Conservation (phyloP, 1,140 invertebrate genomes). For the Zaprionus gabonicus region DNA sequence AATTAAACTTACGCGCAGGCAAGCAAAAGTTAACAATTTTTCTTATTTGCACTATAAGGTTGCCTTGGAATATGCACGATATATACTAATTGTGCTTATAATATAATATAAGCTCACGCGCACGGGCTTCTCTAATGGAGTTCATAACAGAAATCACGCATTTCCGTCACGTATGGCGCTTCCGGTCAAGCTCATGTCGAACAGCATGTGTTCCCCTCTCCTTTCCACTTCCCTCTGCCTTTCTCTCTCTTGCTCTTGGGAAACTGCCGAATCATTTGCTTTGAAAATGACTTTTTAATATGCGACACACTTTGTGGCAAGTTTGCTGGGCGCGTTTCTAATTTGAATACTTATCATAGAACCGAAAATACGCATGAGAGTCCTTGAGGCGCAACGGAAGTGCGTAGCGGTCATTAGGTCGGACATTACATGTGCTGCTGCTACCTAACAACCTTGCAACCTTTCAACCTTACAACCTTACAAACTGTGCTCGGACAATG, state of each 20-base stretch:
- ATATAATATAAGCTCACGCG: neutral
- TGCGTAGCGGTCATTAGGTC: slow-evolving; percentile 73
- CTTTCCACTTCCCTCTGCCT: neutral
- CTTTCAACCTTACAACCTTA: neutral
- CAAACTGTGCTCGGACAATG: slow-evolving; percentile 26
- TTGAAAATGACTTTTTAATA: slow-evolving; percentile 82
- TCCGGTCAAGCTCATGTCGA: slow-evolving; percentile 73
- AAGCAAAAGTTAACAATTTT: slow-evolving; percentile 23
- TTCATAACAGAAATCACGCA: slow-evolving; percentile 70
- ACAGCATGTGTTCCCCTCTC: slow-evolving; percentile 62
- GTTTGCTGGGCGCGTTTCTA: slow-evolving; percentile 20
- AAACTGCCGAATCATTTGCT: slow-evolving; percentile 78
- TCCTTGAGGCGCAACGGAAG: slow-evolving; percentile 66
- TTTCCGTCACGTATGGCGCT: slow-evolving; percentile 77
- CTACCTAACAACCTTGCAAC: neutral
- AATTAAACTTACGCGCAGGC: slow-evolving; percentile 24
- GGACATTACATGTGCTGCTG: slow-evolving; percentile 50
- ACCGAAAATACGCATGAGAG: slow-evolving; percentile 56
- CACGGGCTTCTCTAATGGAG: slow-evolving; percentile 24
- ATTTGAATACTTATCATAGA: slow-evolving; percentile 74
- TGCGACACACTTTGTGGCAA: slow-evolving; percentile 61
- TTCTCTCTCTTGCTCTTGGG: neutral
- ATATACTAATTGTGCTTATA: neutral
- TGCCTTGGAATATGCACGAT: neutral
- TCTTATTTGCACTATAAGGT: slow-evolving; percentile 22